phyloP scores from a whole-genome alignment of 2,888 invertebrate genomes.

The Andrena bicolor region DNA sequence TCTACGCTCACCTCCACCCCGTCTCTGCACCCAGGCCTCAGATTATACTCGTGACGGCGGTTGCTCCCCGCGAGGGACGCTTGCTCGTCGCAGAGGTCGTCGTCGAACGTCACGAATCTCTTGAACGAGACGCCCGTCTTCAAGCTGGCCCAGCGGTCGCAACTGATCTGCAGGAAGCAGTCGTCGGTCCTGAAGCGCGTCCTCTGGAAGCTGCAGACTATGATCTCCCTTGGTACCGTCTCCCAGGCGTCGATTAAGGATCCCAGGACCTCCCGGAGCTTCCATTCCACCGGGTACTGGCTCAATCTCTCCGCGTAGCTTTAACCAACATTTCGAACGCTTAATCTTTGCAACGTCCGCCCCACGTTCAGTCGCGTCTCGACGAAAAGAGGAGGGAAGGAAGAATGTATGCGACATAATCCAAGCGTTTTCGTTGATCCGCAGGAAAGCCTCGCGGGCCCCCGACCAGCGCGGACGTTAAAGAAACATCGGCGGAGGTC shows the following conservation, averaged over 20 bases:
- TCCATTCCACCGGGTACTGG: constrained; percentile 58
- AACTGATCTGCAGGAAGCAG: constrained; percentile 67
- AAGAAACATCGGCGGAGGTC: background rate
- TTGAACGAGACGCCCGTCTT: constrained; percentile 71
- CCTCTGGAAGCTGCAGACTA: constrained; percentile 76
- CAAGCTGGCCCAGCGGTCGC: constrained; percentile 70
- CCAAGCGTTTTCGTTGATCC: background rate
- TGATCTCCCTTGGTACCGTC: constrained; percentile 72
- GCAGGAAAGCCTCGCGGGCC: too few relatives aligned
- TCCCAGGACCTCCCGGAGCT: constrained; percentile 64
- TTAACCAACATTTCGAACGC: constrained; percentile 16
- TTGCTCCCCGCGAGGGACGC: too few relatives aligned
- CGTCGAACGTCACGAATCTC: constrained; percentile 79
- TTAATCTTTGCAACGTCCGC: background rate
- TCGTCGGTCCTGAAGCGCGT: constrained; percentile 77
- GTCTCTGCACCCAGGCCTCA: background rate
- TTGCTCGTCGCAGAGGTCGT: constrained; percentile 64
- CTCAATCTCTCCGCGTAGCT: constrained; percentile 60
- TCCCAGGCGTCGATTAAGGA: constrained; percentile 74
- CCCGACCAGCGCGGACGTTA: background rate
- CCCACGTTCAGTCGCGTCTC: background rate
- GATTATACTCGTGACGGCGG: constrained; percentile 18
- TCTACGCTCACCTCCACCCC: background rate
- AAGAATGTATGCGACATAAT: background rate
- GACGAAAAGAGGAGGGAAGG: background rate